Evolutionary conservation across 2,113 vertebrate genomes (phyloP), one percentile per base, ranked within the genome.

Genomic region (Trematomus loennbergii): DNA sequence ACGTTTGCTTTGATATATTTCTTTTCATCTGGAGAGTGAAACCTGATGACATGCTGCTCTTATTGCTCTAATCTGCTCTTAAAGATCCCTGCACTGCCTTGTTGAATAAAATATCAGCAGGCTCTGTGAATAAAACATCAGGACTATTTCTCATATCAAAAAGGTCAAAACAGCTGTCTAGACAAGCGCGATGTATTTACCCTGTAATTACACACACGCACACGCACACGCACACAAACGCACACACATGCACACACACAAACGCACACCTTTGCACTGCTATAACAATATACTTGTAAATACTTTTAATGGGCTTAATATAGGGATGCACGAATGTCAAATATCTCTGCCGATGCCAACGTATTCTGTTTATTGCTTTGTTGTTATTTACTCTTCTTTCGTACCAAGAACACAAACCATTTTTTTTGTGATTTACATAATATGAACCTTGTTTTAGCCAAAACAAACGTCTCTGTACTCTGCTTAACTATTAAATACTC

Each of bases 111-210:
- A 79, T 75, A 88, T 80, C 43, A 81, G 66, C 70, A 13, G n/a
- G 69, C 45, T 52, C 29, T 10, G 45, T 87, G 82, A 92, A 89
- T 82, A 90, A 90, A 86, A 87, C 83, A 85, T 87, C 16, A 0
- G 60, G 50, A 22, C 64, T 54, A 45, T 80, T 80, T 72, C 76
- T 79, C n/a, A 67, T 83, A 36, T 72, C 1, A 55, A 22, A 85
- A 86, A 90, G 85, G 89, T 92, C 84, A 88, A 79, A 86, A 82
- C 74, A 74, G 73, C 69, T 58, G 78, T 83, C 75, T 67, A 81
- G 70, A 82, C 81, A 50, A 61, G 72, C 22, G 46, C 29, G 53
- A 9, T 54, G 45, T 13, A n/a, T n/a, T n/a, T n/a, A 15, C 5
- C 22, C 33, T 1, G 29, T 13, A 3, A 5, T 1, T 8, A 20